A percentile compares a stretch with the other conserved stretches of the same genome.
Conservation (phyloP, 35 echinoderm and acorn worm genomes). For the Ptychodera flava region DNA sequence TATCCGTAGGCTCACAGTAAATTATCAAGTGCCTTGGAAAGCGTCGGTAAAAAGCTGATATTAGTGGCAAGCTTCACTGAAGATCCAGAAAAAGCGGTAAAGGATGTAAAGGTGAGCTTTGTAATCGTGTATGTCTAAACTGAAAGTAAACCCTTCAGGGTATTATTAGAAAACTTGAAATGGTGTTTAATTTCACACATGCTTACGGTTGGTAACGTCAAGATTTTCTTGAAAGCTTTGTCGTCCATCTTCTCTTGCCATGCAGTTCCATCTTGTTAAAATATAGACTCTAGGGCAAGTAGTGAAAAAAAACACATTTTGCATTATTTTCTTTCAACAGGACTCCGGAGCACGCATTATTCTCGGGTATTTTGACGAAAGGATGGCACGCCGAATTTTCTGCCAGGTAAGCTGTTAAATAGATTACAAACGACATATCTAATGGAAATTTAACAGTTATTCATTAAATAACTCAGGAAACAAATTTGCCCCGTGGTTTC, state of each 20-base stretch:
- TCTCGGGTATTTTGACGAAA: conserved; percentile 85
- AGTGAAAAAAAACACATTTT: too few relatives aligned
- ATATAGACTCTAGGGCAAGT: too few relatives aligned
- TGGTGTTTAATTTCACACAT: too few relatives aligned
- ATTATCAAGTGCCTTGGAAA: neutral
- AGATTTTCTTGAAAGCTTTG: too few relatives aligned
- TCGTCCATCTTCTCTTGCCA: too few relatives aligned
- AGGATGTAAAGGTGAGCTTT: neutral
- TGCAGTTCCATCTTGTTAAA: too few relatives aligned
- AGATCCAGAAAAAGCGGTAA: neutral
- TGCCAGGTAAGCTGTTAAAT: conserved; percentile 58
- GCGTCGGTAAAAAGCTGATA: neutral
- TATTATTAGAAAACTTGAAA: too few relatives aligned
- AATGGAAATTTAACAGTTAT: neutral
- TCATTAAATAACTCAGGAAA: neutral
- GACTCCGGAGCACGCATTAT: conserved; percentile 66
- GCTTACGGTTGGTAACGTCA: too few relatives aligned
- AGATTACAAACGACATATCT: neutral
- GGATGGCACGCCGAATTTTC: conserved; percentile 67
- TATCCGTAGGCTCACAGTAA: neutral
- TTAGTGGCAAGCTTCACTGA: neutral
- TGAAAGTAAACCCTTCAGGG: too few relatives aligned
- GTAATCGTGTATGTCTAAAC: too few relatives aligned
- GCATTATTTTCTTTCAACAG: too few relatives aligned
- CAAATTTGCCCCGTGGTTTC: neutral